Percentiles rank a stretch among this genome's conserved stretches.
Conservation (phyloP, 2,797 vertebrate species). For the Onychomys arenicola region DNA sequence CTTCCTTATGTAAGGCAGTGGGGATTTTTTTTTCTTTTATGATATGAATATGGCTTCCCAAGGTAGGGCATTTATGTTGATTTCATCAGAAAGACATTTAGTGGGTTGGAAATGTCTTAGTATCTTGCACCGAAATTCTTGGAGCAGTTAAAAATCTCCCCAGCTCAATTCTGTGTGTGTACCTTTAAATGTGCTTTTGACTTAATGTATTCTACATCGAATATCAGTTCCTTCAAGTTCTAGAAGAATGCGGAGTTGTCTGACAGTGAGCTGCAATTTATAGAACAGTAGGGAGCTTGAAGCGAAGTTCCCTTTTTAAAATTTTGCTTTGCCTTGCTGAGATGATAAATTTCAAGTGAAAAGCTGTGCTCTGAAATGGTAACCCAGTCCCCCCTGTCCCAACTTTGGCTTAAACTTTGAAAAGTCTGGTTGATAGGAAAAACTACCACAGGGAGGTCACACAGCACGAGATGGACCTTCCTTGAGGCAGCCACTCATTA, state of each 20-base stretch:
- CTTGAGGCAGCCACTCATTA: neutral
- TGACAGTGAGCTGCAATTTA: neutral
- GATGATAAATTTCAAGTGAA: conserved; percentile 16
- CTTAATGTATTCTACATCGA: conserved; percentile 1
- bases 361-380: neutral
- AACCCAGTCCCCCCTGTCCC: neutral
- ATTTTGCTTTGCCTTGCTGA: neutral
- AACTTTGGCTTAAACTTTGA: neutral
- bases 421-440: neutral
- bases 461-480: neutral
- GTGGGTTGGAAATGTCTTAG: conserved; percentile 49
- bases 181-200: conserved; percentile 16
- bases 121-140: conserved; percentile 31
- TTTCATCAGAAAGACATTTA: conserved; percentile 65
- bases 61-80: conserved; percentile 60
- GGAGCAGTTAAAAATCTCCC: conserved; percentile 46
- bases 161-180: neutral
- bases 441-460: neutral
- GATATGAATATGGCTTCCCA: conserved; percentile 51
- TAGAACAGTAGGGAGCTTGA: neutral
- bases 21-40: neutral
- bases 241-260: neutral
- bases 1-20: conserved; percentile 63
- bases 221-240: conserved; percentile 21
- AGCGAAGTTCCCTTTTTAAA: conserved; percentile 17